phyloP scores from a whole-genome alignment of 1,140 invertebrate genomes.

The Eriosoma lanigerum region DNA sequence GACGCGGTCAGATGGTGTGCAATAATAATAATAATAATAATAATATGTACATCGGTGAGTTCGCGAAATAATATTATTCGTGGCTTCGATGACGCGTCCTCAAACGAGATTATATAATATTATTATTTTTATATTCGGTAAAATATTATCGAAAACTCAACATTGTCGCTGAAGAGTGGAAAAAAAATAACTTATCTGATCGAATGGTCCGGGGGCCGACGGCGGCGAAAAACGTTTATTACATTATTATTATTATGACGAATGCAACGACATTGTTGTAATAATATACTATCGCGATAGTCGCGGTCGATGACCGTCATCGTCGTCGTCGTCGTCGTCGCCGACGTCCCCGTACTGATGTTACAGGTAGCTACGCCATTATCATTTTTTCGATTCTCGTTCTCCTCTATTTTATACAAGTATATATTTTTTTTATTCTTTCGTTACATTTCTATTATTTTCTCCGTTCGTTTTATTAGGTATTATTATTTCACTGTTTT shows the following conservation, averaged over 20 bases:
- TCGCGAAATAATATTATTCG: no score
- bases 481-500: no score
- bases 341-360: not conserved
- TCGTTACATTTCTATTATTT: no score
- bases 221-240: constrained; percentile 16
- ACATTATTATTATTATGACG: not conserved
- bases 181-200: not conserved
- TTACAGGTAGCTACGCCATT: not conserved
- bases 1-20: no score
- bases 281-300: not conserved
- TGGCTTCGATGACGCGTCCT: no score
- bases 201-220: not conserved
- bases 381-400: not conserved
- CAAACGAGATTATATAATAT: no score
- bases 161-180: not conserved
- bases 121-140: no score
- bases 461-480: no score
- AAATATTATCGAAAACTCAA: no score
- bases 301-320: constrained; percentile 30
- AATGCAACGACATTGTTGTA: constrained; percentile 13
- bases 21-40: no score
- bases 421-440: not conserved
- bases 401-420: not conserved
- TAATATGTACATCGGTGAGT: no score
- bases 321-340: not conserved